Conservation (phyloP, 1,140 invertebrate genomes). For the Drosophila parabipectinata region DNA sequence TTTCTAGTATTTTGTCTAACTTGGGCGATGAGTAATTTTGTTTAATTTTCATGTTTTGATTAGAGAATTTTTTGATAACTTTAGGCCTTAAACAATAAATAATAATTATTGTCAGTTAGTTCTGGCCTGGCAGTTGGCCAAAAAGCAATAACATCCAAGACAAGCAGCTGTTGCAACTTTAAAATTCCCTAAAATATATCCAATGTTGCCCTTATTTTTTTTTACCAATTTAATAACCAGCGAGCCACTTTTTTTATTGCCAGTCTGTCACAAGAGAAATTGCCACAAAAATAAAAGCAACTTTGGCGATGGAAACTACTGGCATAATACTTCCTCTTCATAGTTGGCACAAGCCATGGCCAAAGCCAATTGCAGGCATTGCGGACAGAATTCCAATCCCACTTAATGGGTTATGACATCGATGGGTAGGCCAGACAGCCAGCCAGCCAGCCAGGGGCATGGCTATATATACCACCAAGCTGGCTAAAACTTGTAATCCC, state of each 20-base stretch:
- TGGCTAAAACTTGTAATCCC: constrained; percentile 25
- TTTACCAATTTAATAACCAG: constrained; percentile 18
- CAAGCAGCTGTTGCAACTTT: constrained; percentile 46
- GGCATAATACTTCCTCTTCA: constrained; percentile 47
- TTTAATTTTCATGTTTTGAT: not conserved
- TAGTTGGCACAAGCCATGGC: constrained; percentile 34
- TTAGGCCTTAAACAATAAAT: constrained; percentile 40
- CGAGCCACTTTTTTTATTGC: constrained; percentile 43
- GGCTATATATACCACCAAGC: too few relatives aligned
- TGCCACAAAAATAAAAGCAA: constrained; percentile 26
- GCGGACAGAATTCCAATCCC: constrained; percentile 49
- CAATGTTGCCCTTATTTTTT: constrained; percentile 1
- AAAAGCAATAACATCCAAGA: constrained; percentile 12
- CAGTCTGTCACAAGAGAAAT: constrained; percentile 34
- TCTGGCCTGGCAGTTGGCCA: constrained; percentile 55
- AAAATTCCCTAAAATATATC: constrained; percentile 13
- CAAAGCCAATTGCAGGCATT: constrained; percentile 58
- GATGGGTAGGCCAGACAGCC: constrained; percentile 5
- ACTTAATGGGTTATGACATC: constrained; percentile 65
- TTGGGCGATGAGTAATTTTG: constrained; percentile 22
- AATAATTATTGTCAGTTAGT: constrained; percentile 67
- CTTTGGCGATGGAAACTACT: constrained; percentile 1
- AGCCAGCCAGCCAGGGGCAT: too few relatives aligned
- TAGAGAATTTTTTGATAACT: not conserved
- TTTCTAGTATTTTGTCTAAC: constrained; percentile 22